Base-by-base conservation (phyloP, 2,888 invertebrate species). In the Cantharis nigra region DNA sequence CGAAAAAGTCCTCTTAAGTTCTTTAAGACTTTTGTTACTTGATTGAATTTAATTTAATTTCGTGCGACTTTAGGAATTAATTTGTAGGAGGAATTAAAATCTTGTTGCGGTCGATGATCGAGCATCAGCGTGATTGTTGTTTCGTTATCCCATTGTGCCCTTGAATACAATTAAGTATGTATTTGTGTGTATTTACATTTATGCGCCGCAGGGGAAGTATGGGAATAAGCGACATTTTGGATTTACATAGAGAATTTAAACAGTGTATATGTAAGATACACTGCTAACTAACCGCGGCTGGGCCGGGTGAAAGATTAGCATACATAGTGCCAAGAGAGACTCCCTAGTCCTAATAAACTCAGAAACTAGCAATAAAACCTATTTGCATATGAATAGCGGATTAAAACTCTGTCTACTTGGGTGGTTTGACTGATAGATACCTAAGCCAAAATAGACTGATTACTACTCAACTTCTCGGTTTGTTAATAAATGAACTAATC, bases 341-440 rank as follows among this genome's bases (percentile, higher is more conserved):
- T 72, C 78, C 78, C 78, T 72, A 69, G 75, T 81, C 81, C 84
- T 87, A 87, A 87, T 87, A 87, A 87, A 87, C 86, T 86, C 86
- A 83, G 84, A 87, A 65, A 86, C 86, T 87, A 85, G 87, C 87
- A 87, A 88, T 87, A 86, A 88, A 87, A 87, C 85, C 85, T 84
- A 88, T 88, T 87, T 88, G 87, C 88, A 88, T 88, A 86, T 86
- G 87, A 87, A 88, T 88, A 81, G 88, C 83, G 86, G 87, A 87
- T 88, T 88, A 88, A 87, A 87, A 87, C 86, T 86, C 86, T 81
- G 81, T 82, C 81, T 82, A 80, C 83, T 83, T 83, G 77, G 79
- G 81, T 81, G 80, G 83, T 82, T 80, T 81, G 78, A 78, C 80
- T 83, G 83, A 84, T 83, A 83, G 84, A 83, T 82, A 79, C 18